Base-by-base conservation (phyloP, 2,888 invertebrate genomes). In the Entomobrya proxima region DNA sequence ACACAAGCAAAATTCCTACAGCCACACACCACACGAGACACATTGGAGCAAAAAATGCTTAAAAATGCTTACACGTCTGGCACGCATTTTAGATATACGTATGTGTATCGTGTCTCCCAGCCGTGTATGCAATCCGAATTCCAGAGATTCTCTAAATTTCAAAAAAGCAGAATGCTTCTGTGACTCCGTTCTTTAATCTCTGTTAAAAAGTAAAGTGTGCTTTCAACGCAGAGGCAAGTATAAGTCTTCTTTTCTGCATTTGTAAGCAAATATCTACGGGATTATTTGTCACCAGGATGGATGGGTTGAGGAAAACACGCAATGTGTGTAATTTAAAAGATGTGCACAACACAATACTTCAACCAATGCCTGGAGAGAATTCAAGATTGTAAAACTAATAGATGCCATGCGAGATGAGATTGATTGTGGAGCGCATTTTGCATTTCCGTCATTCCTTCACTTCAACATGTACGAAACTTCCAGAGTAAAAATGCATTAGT, bases 111-210 rank as follows among this genome's bases (percentile, higher is more conserved):
- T 78, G 67, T 79, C 52, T 69, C 27, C 69, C 44, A 79, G 61
- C 50, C 64, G 6, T 78, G 69, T 55, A 44, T 72, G 72, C 78
- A 78, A 77, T 67, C 84, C 58, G 84, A 78, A 84, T 84, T 84
- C 84, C 84, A 58, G 77, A 72, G 44, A 84, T 84, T 84, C 78
- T 84, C 76, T 44, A 27, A 61, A 84, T 84, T 77, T 78, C 55
- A 32, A 78, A 76, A 52, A 78, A 77, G 55, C 55, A 37, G 58
- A 76, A 76, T 76, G 37, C 76, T 64, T 83, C 67, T 52, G 58
- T 40, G 27, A 35, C 35, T 72, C 21, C 6, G 21, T 52, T 75
- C 35, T 52, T 69, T 80, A 72, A 55, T 72, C 52, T 32, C 37
- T 9, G 55, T 30, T 72, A 69, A 69, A 80, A 75, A 52, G 21